A percentile compares a stretch with the other conserved stretches of the same genome.
Conservation (phyloP, 2,797 vertebrate species). For the Cynodonichthys magdalenae region DNA sequence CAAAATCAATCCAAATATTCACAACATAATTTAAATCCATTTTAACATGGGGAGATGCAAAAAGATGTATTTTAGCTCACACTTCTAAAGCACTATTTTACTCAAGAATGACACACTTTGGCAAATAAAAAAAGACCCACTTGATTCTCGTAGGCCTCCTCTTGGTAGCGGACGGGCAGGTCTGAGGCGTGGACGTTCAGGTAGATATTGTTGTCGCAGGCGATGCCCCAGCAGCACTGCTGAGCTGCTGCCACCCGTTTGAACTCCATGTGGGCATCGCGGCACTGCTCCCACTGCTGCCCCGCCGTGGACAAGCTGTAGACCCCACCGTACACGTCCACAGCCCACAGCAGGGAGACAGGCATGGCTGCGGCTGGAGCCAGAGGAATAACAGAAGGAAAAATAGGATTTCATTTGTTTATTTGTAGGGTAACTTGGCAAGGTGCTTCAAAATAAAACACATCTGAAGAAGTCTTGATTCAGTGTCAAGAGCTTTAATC, state of each 20-base stretch:
- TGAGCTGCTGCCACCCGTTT: constrained; percentile 88
- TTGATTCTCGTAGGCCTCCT: constrained; percentile 97
- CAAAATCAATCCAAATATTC: background rate
- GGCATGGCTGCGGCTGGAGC: constrained; percentile 80
- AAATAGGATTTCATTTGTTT: background rate
- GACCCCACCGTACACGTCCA: constrained; percentile 92
- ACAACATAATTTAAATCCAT: background rate
- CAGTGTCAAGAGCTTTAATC: too few species aligned
- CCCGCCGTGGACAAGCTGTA: constrained; percentile 89
- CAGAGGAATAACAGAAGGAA: background rate
- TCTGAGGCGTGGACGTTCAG: constrained; percentile 89
- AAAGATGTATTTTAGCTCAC: too few species aligned
- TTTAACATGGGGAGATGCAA: too few species aligned
- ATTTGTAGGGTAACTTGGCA: background rate
- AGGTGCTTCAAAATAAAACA: background rate
- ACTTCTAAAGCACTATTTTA: too few species aligned
- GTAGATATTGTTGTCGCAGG: constrained; percentile 91
- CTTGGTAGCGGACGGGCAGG: constrained; percentile 89
- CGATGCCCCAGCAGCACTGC: constrained; percentile 96
- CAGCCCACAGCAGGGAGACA: constrained; percentile 89
- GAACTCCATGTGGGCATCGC: constrained; percentile 88
- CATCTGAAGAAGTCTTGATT: too few species aligned
- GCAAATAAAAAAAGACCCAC: constrained; percentile 64
- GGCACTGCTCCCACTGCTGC: constrained; percentile 93
- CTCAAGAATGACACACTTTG: too few species aligned